phyloP scores from a whole-genome alignment of 2,797 vertebrate species.

The Sebastes kiyomatsui region DNA sequence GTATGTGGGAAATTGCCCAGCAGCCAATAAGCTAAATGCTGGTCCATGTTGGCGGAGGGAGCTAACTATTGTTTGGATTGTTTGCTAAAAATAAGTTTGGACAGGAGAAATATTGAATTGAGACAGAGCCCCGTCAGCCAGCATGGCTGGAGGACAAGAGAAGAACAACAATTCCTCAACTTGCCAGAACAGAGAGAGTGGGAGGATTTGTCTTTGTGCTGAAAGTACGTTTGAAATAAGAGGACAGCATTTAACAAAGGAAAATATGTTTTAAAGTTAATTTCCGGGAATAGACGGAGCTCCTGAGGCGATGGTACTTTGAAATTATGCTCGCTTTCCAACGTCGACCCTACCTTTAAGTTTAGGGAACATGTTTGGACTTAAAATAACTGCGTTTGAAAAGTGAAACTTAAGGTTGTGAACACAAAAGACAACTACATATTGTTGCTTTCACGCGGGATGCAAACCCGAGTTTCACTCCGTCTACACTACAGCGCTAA shows the following conservation, averaged over 20 bases:
- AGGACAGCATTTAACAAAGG: neutral
- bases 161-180: constrained; percentile 35
- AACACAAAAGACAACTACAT: no score
- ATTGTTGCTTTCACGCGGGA: no score
- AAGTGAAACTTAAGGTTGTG: no score
- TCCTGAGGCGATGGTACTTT: no score
- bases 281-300: no score
- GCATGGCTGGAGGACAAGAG: constrained; percentile 29
- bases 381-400: no score
- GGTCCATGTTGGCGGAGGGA: constrained; percentile 23
- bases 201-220: constrained; percentile 5
- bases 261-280: no score
- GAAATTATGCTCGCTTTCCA: no score
- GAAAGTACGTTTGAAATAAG: neutral
- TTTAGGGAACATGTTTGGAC: no score
- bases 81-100: constrained; percentile 55
- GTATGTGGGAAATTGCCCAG: constrained; percentile 31
- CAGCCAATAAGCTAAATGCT: constrained; percentile 23
- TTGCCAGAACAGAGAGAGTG: neutral
- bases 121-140: constrained; percentile 21
- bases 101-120: constrained; percentile 19
- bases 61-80: constrained; percentile 43
- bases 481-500: no score
- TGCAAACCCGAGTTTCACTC: no score
- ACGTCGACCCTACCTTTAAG: no score